Percentiles rank a stretch among this genome's conserved stretches.
Conservation (phyloP, 1,140 invertebrate species). For the Drosophila simulans region DNA sequence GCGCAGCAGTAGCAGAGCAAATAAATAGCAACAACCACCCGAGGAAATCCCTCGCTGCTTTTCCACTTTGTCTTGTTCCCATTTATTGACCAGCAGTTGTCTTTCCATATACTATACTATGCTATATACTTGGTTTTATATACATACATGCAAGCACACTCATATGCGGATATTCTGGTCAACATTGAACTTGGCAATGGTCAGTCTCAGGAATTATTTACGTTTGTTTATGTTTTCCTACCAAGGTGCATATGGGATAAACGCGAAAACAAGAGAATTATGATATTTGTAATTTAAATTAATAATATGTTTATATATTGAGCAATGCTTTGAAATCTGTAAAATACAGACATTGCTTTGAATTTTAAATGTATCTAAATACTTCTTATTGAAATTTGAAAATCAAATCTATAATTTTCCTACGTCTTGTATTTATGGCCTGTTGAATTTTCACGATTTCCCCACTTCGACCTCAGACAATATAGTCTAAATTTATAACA, state of each 20-base stretch:
- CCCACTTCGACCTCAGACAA: constrained; percentile 10
- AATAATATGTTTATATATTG: too few relatives aligned
- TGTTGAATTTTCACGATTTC: neutral
- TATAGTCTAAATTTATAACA: constrained; percentile 28
- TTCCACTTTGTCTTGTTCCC: constrained; percentile 31
- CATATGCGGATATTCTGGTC: constrained; percentile 15
- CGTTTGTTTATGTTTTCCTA: constrained; percentile 28
- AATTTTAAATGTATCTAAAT: neutral
- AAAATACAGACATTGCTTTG: too few relatives aligned
- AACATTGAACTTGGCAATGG: constrained; percentile 50
- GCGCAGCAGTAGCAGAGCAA: constrained; percentile 24
- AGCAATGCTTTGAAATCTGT: too few relatives aligned
- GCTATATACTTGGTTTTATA: constrained; percentile 32
- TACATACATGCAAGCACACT: constrained; percentile 1
- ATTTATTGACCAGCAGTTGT: constrained; percentile 52
- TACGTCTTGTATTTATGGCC: neutral
- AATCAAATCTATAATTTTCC: neutral
- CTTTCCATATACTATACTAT: constrained; percentile 40
- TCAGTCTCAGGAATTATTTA: constrained; percentile 46
- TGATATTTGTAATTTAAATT: constrained; percentile 1
- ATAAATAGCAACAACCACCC: constrained; percentile 7
- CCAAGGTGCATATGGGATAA: constrained; percentile 23
- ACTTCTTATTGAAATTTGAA: neutral
- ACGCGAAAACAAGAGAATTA: constrained; percentile 8
- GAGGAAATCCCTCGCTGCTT: constrained; percentile 43